These are phyloP conservation scores for Oreochromis tanganicae DNA, from an alignment of 2,113 vertebrate species.

Conservation along the genomic window DNA sequence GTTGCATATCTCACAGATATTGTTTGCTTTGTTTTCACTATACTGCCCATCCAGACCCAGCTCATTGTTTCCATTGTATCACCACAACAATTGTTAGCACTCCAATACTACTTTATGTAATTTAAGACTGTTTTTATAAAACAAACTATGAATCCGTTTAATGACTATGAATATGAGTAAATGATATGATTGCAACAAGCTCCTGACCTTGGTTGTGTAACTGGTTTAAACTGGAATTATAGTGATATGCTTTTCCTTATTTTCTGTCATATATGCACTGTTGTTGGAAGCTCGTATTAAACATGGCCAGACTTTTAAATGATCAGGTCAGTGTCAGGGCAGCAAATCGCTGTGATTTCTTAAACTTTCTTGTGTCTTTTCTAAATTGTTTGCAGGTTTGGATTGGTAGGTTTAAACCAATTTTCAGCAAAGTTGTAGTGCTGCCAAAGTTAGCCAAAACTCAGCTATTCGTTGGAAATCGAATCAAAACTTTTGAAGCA, in stretches of 20 bases:
- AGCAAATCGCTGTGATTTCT: not conserved
- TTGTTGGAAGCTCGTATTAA: not conserved
- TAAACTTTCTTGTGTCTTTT: not conserved
- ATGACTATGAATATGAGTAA: not conserved
- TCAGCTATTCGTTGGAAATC: not conserved
- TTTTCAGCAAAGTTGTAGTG: not conserved
- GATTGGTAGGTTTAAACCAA: not conserved
- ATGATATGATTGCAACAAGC: not conserved
- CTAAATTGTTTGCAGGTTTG: not conserved
- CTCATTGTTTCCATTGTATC: not conserved
- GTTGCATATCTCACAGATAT: conserved; percentile 14
- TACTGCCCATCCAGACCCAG: conserved; percentile 11
- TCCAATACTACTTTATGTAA: not conserved
- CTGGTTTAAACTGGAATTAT: not conserved
- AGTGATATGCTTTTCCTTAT: not conserved
- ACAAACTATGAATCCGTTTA: not conserved
- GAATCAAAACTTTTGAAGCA: not conserved
- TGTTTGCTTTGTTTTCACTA: conserved; percentile 11
- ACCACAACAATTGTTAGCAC: not conserved
- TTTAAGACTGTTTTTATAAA: not conserved
- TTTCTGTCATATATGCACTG: not conserved
- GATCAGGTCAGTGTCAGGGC: not conserved
- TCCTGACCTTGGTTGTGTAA: not conserved
- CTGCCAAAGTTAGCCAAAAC: not conserved
- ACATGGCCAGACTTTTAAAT: not conserved